Evolutionary conservation across 2,888 invertebrate species (phyloP), one percentile per base, ranked within the genome.

Genomic region (Neoascia interrupta): DNA sequence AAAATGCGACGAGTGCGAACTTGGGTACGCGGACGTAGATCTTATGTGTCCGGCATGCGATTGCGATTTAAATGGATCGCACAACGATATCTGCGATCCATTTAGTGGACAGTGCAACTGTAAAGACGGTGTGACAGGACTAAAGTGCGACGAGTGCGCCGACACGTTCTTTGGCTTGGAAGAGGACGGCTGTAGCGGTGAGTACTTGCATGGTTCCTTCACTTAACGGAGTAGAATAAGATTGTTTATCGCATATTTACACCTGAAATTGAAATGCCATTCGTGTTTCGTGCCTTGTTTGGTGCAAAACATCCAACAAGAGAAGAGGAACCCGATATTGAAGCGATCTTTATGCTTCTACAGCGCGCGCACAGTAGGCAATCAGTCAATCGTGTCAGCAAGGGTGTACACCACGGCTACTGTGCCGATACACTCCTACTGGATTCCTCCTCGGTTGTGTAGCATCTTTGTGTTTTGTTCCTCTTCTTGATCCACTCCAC

Each of bases 11-110:
- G 84, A 85, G 51, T 95, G 95, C 85, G 90, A 91, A 61, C 89
- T 91, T 5, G 89, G 95, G 16, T 93, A 91, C 85, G 93, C 94
- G 84, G 93, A 96, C 84, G 90, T 96, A 36, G 92, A 93, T 4
- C 92, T 93, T 3, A 94, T 95, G 21, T 98, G 98, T 86, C 91
- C 92, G 1, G 89, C 92, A 28, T 98, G 98, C 88, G 91, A 92
- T 61, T 98, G 98, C 86, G 92, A 94, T 81, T 82, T 88, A 0
- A 86, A 90, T 69, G 96, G 95, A 16, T 92, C 97, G 0, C 91
- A 91, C 61, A 58, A 84, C 3, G 83, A 85, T 31, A 88, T 89
- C n/a, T 98, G 98, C 89, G 93, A 96, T 87, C 88, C 92, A 0
- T 88, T 89, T 41, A 92, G 92, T n/a, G 97, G 97, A 5, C 92